phyloP scores from a whole-genome alignment of 1,140 invertebrate species.

The Trypoxylus dichotomus region DNA sequence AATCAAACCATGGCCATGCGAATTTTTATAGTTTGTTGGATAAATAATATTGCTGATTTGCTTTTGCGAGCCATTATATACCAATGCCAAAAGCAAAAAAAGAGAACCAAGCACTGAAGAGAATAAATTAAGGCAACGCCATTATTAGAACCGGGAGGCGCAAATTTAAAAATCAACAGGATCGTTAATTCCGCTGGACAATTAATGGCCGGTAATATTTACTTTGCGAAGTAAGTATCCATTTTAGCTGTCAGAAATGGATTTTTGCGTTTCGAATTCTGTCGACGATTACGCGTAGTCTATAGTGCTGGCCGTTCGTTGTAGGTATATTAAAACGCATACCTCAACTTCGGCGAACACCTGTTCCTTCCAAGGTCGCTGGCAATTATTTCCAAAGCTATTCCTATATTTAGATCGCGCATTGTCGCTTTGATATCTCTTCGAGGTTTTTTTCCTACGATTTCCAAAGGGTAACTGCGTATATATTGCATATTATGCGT shows the following conservation, averaged over 20 bases:
- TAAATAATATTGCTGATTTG: no score
- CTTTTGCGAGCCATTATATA: no score
- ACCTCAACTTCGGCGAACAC: background rate
- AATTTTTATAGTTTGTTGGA: no score
- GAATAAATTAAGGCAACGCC: background rate
- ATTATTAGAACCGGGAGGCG: background rate
- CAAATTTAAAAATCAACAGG: background rate
- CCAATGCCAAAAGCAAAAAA: no score
- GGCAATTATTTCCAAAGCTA: background rate
- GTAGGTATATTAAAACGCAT: background rate
- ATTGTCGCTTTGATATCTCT: background rate
- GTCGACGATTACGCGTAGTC: background rate
- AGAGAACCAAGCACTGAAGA: background rate
- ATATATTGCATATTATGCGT: background rate
- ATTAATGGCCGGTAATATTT: background rate
- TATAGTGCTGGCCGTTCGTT: background rate
- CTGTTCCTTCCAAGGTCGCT: background rate
- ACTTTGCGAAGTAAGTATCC: background rate
- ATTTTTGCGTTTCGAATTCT: background rate
- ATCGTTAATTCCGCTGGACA: background rate
- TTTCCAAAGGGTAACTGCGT: background rate
- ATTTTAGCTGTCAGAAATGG: background rate
- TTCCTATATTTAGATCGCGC: slow-evolving; percentile 5
- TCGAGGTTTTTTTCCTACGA: background rate
- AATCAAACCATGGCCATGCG: no score